phyloP scores from a whole-genome alignment of 2,888 invertebrate genomes.

The Cheilosia urbana region DNA sequence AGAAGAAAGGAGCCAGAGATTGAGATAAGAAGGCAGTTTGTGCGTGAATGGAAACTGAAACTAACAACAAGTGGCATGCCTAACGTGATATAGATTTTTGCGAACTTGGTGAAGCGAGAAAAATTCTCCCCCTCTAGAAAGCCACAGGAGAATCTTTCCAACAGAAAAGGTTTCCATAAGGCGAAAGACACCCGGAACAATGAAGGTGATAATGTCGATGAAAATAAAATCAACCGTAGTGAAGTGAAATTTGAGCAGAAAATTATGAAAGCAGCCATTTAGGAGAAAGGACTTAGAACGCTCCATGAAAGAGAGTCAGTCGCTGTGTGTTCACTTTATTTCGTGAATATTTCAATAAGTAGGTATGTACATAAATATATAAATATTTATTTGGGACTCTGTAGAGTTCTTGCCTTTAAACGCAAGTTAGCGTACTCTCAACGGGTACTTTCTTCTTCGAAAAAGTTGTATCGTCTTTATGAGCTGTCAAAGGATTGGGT shows the following conservation, averaged over 20 bases:
- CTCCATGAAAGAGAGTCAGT: not conserved
- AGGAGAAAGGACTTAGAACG: too few species aligned
- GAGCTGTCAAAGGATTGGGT: too few species aligned
- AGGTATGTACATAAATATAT: too few species aligned
- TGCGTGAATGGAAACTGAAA: conserved; percentile 17
- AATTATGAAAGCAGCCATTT: conserved; percentile 20
- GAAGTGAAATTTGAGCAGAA: conserved; percentile 13
- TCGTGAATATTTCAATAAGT: conserved; percentile 5
- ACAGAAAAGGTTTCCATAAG: not conserved
- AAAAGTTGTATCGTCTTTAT: too few species aligned
- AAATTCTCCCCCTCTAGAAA: not conserved
- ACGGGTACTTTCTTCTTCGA: too few species aligned
- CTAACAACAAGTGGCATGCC: conserved; percentile 4
- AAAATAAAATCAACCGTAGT: conserved; percentile 32
- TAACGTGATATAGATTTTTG: not conserved
- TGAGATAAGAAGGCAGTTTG: conserved; percentile 4
- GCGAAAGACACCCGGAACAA: conserved; percentile 12
- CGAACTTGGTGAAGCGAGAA: not conserved
- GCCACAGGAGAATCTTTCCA: not conserved
- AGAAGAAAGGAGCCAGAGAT: not conserved
- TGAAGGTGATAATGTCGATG: conserved; percentile 16
- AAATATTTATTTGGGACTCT: too few species aligned
- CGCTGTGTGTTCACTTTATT: not conserved
- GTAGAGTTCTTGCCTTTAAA: too few species aligned
- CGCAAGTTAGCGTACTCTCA: too few species aligned